Percentiles rank a stretch among this genome's conserved stretches.
Evolutionary conservation across 2,797 vertebrate species (phyloP).

Genomic region (Setipinna tenuifilis): DNA sequence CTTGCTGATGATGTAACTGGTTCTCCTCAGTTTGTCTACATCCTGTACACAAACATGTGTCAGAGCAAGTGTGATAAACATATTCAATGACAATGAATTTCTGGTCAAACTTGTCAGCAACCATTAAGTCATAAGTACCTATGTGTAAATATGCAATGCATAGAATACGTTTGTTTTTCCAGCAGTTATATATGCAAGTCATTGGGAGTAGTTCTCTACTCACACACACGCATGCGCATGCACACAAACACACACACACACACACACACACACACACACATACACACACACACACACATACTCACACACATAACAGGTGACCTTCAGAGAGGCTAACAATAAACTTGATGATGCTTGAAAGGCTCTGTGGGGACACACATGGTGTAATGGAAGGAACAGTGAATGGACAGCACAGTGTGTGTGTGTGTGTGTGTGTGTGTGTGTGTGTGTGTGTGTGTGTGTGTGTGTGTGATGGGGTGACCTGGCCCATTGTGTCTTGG

Average conservation of each 20-base stretch:
- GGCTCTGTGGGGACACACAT: background rate
- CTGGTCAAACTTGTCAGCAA: too few relatives aligned
- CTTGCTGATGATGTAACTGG: too few relatives aligned
- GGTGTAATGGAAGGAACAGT: background rate
- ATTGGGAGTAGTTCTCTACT: too few relatives aligned
- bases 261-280: constrained; percentile 3
- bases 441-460: background rate
- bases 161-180: too few relatives aligned
- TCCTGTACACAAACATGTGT: too few relatives aligned
- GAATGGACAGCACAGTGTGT: background rate
- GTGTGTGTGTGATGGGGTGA: background rate
- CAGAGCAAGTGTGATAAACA: too few relatives aligned
- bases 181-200: too few relatives aligned
- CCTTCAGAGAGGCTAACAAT: background rate
- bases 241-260: background rate
- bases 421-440: background rate
- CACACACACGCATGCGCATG: too few relatives aligned
- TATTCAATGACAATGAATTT: too few relatives aligned
- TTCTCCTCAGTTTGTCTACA: too few relatives aligned
- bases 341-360: background rate
- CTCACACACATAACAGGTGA: background rate
- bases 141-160: too few relatives aligned
- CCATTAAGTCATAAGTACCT: too few relatives aligned
- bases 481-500: background rate
- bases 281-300: background rate